Conservation (phyloP, 1,140 invertebrate species). For the Tetramorium alpestre region DNA sequence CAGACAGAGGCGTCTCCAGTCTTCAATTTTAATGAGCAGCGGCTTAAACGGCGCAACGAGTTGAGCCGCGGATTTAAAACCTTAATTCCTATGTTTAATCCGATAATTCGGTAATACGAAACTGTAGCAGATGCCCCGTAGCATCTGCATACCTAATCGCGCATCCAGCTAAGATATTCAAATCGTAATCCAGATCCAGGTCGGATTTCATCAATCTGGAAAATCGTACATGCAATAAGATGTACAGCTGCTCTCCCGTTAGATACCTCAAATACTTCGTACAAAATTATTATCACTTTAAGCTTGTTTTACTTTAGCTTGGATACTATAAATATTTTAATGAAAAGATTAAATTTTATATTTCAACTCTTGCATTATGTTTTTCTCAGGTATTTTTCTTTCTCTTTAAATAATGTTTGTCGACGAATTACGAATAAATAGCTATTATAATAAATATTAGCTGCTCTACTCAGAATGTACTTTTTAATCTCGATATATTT, state of each 20-base stretch:
- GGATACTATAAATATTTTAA: background rate
- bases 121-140: slow-evolving; percentile 25
- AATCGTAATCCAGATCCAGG: slow-evolving; percentile 37
- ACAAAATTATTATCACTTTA: background rate
- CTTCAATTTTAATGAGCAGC: slow-evolving; percentile 69
- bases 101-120: slow-evolving; percentile 62
- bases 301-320: background rate
- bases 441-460: background rate
- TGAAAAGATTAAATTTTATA: background rate
- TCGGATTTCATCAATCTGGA: slow-evolving; percentile 46
- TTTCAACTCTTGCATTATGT: background rate
- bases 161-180: slow-evolving; percentile 38
- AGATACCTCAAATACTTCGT: background rate
- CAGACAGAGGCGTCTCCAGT: slow-evolving; percentile 6
- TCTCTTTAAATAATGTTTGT: background rate
- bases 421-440: background rate
- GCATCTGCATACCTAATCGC: slow-evolving; percentile 47
- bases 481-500: background rate
- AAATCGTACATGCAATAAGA: slow-evolving; percentile 14
- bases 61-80: slow-evolving; percentile 39
- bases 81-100: slow-evolving; percentile 62
- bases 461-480: background rate
- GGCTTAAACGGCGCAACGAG: slow-evolving; percentile 59
- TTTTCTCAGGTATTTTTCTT: background rate
- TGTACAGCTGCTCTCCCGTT: background rate